These are phyloP conservation scores for Echinarachnius parma DNA, from an alignment of 53 echinoderm and acorn worm genomes.

Conservation along the genomic window DNA sequence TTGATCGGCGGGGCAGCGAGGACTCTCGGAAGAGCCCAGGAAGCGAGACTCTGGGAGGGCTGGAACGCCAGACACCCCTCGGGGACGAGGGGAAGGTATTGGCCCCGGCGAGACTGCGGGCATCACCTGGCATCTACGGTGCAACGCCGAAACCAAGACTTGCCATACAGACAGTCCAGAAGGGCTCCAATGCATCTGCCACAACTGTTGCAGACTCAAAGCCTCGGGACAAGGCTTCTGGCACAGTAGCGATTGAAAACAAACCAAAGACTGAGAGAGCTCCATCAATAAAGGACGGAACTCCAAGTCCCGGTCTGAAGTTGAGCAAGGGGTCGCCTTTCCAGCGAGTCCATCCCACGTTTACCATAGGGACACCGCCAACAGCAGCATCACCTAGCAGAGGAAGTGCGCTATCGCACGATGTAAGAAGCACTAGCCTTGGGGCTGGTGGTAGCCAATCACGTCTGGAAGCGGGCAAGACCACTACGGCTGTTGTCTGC, in stretches of 20 bases:
- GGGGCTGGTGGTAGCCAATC: background rate
- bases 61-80: conserved; percentile 3
- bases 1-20: conserved; percentile 11
- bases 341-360: conserved; percentile 56
- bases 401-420: background rate
- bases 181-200: conserved; percentile 1
- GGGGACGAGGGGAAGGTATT: conserved; percentile 12
- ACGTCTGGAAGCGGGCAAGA: conserved; percentile 14
- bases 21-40: conserved; percentile 1
- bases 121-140: background rate
- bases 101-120: background rate
- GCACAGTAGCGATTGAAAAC: too few relatives aligned
- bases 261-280: too few relatives aligned
- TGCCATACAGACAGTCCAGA: background rate
- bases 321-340: conserved; percentile 88
- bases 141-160: conserved; percentile 4
- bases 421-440: too few relatives aligned
- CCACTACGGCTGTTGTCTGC: background rate
- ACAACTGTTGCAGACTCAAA: background rate
- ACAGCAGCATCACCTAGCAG: background rate
- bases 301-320: conserved; percentile 29
- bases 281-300: too few relatives aligned
- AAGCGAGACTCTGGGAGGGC: conserved; percentile 11
- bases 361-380: conserved; percentile 33
- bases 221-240: conserved; percentile 3